A percentile compares a stretch with the other conserved stretches of the same genome.
Evolutionary conservation across 92 coral and sea anemone genomes (phyloP).

Genomic region (Hydrozoanthus gracilis): DNA sequence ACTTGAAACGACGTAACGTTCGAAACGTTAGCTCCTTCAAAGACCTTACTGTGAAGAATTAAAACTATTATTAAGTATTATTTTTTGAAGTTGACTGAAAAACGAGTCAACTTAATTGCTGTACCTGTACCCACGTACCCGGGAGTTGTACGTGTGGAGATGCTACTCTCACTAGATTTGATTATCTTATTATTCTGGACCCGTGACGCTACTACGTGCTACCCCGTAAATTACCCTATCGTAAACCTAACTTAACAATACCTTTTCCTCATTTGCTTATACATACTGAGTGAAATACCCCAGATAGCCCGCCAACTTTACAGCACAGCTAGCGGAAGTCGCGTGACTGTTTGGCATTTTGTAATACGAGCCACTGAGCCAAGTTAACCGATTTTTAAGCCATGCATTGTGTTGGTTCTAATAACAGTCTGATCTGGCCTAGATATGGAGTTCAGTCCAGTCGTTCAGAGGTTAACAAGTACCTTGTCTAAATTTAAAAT

Average conservation of each 20-base stretch:
- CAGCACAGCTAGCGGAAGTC: neutral
- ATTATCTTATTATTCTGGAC: neutral
- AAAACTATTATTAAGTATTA: neutral
- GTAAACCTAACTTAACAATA: neutral
- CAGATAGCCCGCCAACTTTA: slow-evolving; percentile 5
- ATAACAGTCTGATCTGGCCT: too few species aligned
- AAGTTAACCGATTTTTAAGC: too few species aligned
- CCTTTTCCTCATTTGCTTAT: neutral
- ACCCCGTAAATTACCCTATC: slow-evolving; percentile 20
- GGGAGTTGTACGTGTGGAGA: neutral
- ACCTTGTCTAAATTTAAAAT: too few species aligned
- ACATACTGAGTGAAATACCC: slow-evolving; percentile 29
- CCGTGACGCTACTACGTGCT: slow-evolving; percentile 12
- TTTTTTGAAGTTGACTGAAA: neutral
- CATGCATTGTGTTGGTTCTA: too few species aligned
- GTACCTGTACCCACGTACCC: too few species aligned
- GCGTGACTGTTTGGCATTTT: too few species aligned
- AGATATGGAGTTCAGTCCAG: too few species aligned
- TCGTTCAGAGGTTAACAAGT: too few species aligned
- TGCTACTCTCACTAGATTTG: slow-evolving; percentile 2
- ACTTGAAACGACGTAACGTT: too few species aligned
- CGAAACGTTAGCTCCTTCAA: too few species aligned
- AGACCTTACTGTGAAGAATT: too few species aligned
- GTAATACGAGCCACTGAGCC: too few species aligned
- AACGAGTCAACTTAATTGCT: neutral